Evolutionary conservation across 2,888 invertebrate species (phyloP).

Genomic region (Tiliacea citrago): DNA sequence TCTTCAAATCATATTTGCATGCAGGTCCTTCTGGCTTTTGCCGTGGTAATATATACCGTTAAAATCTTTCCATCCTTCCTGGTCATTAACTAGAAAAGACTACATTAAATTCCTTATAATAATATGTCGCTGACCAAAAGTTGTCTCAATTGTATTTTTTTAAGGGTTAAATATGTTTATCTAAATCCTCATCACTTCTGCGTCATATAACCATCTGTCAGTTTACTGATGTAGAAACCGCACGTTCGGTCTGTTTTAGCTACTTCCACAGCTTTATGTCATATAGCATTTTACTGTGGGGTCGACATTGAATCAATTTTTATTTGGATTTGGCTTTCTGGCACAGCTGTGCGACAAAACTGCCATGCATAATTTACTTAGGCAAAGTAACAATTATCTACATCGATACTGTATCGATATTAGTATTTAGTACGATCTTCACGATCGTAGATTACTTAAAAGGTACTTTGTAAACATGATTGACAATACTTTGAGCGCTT

Average conservation of each 20-base stretch:
- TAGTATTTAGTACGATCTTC: background rate
- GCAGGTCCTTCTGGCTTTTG: no score
- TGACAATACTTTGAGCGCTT: background rate
- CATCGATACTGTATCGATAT: constrained; percentile 22
- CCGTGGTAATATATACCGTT: background rate
- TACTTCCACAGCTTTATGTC: no score
- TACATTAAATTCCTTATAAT: background rate
- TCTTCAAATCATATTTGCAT: background rate
- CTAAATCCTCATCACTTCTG: background rate
- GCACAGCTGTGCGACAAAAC: background rate
- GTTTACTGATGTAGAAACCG: no score
- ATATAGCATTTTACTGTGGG: no score
- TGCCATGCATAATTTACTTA: constrained; percentile 39
- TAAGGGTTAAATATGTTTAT: background rate
- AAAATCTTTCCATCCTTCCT: background rate
- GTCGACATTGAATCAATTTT: no score
- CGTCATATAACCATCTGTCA: background rate
- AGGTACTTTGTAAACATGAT: constrained; percentile 28
- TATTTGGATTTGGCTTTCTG: background rate
- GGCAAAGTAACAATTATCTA: constrained; percentile 23
- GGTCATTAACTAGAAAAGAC: background rate
- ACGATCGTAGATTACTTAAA: constrained; percentile 34
- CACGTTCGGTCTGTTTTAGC: no score
- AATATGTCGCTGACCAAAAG: background rate
- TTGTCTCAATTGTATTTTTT: background rate